Percentiles rank a stretch among this genome's conserved stretches.
phyloP scores from a whole-genome alignment of 2,888 invertebrate genomes.

The Melieria omissa region DNA sequence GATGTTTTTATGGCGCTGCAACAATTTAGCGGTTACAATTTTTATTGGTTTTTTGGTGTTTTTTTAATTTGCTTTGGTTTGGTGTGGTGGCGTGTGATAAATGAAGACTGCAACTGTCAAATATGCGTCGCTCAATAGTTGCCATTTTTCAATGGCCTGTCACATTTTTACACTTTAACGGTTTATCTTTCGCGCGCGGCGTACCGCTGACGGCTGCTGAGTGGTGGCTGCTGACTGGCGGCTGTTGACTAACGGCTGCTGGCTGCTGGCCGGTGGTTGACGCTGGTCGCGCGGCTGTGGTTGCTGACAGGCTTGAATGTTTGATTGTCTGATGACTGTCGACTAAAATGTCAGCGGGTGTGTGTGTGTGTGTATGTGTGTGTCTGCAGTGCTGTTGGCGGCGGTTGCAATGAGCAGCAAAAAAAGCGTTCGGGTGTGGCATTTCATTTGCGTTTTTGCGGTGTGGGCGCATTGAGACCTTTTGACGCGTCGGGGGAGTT shows the following conservation, averaged over 20 bases:
- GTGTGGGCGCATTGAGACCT: too few relatives aligned
- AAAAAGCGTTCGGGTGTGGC: too few relatives aligned
- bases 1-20: too few relatives aligned
- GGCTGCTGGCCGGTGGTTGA: constrained; percentile 2
- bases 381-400: background rate
- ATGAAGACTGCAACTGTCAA: constrained; percentile 36
- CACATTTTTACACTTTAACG: constrained; percentile 28
- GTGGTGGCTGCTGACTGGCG: constrained; percentile 15
- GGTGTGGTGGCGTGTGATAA: background rate
- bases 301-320: constrained; percentile 18
- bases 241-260: background rate
- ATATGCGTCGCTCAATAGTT: constrained; percentile 30
- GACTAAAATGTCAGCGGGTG: background rate
- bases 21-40: background rate
- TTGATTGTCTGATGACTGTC: background rate
- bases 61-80: background rate
- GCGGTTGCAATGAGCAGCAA: too few relatives aligned
- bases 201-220: background rate
- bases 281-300: constrained; percentile 16
- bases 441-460: too few relatives aligned
- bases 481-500: too few relatives aligned
- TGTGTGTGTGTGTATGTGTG: background rate
- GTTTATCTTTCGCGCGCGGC: constrained; percentile 24
- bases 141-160: constrained; percentile 32
- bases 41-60: background rate